phyloP scores from a whole-genome alignment of 2,797 vertebrate genomes.

The Anguilla marmorata region DNA sequence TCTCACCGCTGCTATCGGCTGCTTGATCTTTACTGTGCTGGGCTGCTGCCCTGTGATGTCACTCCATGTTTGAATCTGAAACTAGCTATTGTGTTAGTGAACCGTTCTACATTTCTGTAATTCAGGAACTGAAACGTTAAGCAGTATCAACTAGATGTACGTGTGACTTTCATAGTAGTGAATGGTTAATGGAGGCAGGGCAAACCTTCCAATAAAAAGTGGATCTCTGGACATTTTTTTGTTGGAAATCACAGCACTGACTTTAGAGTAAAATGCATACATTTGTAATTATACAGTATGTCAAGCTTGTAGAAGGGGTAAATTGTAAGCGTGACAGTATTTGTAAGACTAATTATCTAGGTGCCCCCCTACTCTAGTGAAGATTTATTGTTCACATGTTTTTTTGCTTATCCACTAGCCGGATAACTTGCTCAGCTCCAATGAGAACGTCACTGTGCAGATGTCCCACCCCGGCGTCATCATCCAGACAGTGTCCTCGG shows the following conservation, averaged over 20 bases:
- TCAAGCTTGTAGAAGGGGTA: too few relatives aligned
- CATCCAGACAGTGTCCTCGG: slow-evolving; percentile 88
- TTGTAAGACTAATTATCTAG: neutral
- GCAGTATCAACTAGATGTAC: neutral
- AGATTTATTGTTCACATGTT: neutral
- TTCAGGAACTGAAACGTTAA: neutral
- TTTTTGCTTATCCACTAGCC: slow-evolving; percentile 67
- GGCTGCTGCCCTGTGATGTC: neutral
- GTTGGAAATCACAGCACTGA: too few relatives aligned
- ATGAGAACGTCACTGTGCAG: slow-evolving; percentile 82
- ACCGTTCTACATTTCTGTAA: neutral
- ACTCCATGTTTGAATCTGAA: neutral
- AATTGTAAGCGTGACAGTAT: too few relatives aligned
- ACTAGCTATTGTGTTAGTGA: neutral
- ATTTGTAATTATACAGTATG: too few relatives aligned
- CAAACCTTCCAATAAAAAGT: too few relatives aligned
- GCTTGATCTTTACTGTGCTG: neutral
- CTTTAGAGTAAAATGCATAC: too few relatives aligned
- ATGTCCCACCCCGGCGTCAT: slow-evolving; percentile 91
- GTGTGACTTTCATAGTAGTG: neutral
- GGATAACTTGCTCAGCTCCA: slow-evolving; percentile 80
- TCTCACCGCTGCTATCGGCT: neutral
- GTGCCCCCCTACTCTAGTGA: neutral
- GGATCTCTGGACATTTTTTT: too few relatives aligned
- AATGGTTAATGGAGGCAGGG: too few relatives aligned